Evolutionary conservation across 2,113 vertebrate species (phyloP), one percentile per base, ranked within the genome.

Genomic region (Microcebus murinus): DNA sequence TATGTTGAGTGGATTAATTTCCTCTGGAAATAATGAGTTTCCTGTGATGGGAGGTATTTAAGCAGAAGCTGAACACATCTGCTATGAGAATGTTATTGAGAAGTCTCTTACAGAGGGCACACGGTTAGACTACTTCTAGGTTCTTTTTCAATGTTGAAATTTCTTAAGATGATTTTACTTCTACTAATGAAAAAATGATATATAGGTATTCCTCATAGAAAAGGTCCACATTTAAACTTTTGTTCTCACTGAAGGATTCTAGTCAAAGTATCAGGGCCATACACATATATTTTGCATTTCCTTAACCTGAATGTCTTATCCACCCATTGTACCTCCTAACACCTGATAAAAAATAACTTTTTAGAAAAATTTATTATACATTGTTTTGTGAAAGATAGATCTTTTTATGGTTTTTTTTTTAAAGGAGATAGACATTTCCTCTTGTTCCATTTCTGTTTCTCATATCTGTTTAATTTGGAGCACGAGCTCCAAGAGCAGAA

Each of bases 331-430:
- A 73, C 23, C 21, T 87, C 63, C 39, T 61, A 59, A 52, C 3
- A 70, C 3, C 77, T 39, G 68, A 77, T 14, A 57, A 55, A 90
- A 89, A 50, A 36, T 59, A 90, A 71, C 70, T 55, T 73, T 87
- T 74, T 77, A 91, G 65, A 34, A 68, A 48, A 36, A 4, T 70
- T 86, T 77, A 87, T 42, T 95, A 18, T 36, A 77, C 70, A 45
- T 68, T 90, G 34, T 81, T 93, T 96, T 71, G 73, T 92, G 87
- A 90, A 96, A 94, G 42, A 5, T 18, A 57, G 8, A 11, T 90
- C 18, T 68, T 89, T 73, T 81, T 8, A 39, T 1, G 11, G 42
- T 76, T 65, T 55, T 87, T 82, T 84, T 76, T 65, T 57, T 34
- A 57, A 55, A 79, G 34, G 59, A 95, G 25, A 83, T 1, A 70